Evolutionary conservation across 2,797 vertebrate species (phyloP).

Genomic region (Hoplostethus atlanticus): DNA sequence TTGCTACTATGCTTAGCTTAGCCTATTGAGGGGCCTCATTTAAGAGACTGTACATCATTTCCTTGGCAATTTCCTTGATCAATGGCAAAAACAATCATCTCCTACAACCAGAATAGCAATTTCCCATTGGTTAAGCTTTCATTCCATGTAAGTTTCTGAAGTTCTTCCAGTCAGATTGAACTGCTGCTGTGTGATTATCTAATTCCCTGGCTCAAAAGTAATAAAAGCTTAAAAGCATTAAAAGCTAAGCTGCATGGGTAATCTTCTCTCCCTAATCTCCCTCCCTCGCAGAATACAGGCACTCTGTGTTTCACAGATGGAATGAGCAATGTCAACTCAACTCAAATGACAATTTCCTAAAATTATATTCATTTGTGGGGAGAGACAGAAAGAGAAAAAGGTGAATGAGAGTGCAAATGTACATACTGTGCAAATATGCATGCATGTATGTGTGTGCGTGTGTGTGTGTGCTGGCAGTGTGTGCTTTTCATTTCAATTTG

Average conservation of each 20-base stretch:
- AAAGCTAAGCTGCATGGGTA: constrained; percentile 70
- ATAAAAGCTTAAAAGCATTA: constrained; percentile 75
- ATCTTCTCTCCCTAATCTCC: constrained; percentile 77
- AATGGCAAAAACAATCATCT: not conserved
- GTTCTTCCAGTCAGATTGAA: constrained; percentile 20
- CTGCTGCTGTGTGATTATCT: constrained; percentile 52
- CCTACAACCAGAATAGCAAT: constrained; percentile 13
- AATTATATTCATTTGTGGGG: constrained; percentile 1
- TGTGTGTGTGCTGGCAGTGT: constrained; percentile 9
- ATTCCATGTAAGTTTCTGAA: constrained; percentile 12
- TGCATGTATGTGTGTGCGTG: not conserved
- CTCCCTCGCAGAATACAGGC: constrained; percentile 42
- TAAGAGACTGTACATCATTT: not conserved
- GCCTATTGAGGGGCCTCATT: not conserved
- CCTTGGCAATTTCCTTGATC: not conserved
- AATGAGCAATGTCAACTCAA: constrained; percentile 36
- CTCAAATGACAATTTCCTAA: constrained; percentile 1
- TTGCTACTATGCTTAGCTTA: not conserved
- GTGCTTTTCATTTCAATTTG: constrained; percentile 27
- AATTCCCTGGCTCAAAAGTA: constrained; percentile 72
- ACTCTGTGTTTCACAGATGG: constrained; percentile 44
- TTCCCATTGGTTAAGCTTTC: constrained; percentile 9
- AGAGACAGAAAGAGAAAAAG: not conserved
- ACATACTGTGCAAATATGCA: not conserved
- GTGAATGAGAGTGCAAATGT: not conserved